Evolutionary conservation across 2,113 vertebrate species (phyloP), one percentile per base, ranked within the genome.

Genomic region (Anarhynchus alexandrinus): DNA sequence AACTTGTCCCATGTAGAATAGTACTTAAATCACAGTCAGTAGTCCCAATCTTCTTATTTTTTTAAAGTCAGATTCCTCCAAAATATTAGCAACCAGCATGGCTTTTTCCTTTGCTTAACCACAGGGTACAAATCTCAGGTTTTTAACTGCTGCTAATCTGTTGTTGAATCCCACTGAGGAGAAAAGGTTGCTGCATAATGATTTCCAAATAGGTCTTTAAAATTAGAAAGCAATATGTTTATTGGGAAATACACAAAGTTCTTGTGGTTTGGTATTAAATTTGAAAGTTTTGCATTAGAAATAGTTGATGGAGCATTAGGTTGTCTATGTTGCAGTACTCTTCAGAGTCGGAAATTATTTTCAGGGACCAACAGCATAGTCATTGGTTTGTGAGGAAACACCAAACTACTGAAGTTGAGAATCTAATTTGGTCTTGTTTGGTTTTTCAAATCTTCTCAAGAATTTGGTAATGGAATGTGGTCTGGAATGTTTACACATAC

Each of bases 71-170:
- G 32, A 47, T 74, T 88, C 94, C 47, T 57, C 40, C 83, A 84
- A 65, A 86, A 88, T 67, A 81, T 74, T 86, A 84, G 77, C 40
- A 82, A 82, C 40, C 72, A 61, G 72, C 57, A 18, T 40, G 92
- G 43, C 34, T 93, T 93, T 94, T 86, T n/a, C 34, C 43, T 86
- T 94, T 93, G 65, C 86, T 88, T 92, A 90, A 55, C 92, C 81
- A 64, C 94, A 69, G 91, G 94, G 66, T 49, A 84, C 61, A 82
- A 65, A 81, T 87, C 65, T 69, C 65, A 82, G 72, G 52, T 91
- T 82, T 94, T 96, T 86, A 94, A 84, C 77, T 94, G 86, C 90
- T 94, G 72, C 82, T 95, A 87, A 96, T 95, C 88, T 93, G 80
- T 65, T 94, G 90, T 25, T 84, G 88, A 86, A 87, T 93, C 92